A percentile compares a stretch with the other conserved stretches of the same genome.
phyloP scores from a whole-genome alignment of 2,888 invertebrate genomes.

The Pharmacophagus antenor region DNA sequence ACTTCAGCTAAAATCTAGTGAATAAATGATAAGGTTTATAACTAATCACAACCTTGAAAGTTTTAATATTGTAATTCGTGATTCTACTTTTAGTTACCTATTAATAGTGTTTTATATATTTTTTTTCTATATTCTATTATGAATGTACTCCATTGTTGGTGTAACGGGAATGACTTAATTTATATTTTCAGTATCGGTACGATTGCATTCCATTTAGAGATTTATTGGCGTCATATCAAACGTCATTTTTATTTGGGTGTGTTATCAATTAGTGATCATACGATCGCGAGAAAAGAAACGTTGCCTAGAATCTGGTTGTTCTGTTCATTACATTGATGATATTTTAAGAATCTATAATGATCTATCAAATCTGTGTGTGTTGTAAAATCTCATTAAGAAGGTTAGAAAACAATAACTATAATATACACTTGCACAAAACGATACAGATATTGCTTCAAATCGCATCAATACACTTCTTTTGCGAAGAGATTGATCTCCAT shows the following conservation, averaged over 20 bases:
- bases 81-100: neutral
- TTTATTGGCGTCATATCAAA: conserved; percentile 19
- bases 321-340: neutral
- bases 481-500: too few relatives aligned
- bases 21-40: neutral
- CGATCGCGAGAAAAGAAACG: neutral
- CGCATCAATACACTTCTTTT: too few relatives aligned
- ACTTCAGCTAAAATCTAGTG: neutral
- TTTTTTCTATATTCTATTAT: too few relatives aligned
- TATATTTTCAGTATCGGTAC: neutral
- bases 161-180: neutral
- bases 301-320: neutral
- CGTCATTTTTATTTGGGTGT: neutral
- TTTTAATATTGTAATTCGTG: neutral
- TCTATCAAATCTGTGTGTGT: too few relatives aligned
- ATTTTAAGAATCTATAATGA: neutral
- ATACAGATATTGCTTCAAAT: too few relatives aligned
- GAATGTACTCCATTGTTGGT: too few relatives aligned
- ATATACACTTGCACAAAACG: too few relatives aligned
- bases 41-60: neutral
- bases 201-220: conserved; percentile 23
- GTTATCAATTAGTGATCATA: neutral
- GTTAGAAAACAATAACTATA: too few relatives aligned
- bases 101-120: neutral
- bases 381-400: too few relatives aligned